Evolutionary conservation across 2,888 invertebrate genomes (phyloP).

Genomic region (Piscicola geometra): DNA sequence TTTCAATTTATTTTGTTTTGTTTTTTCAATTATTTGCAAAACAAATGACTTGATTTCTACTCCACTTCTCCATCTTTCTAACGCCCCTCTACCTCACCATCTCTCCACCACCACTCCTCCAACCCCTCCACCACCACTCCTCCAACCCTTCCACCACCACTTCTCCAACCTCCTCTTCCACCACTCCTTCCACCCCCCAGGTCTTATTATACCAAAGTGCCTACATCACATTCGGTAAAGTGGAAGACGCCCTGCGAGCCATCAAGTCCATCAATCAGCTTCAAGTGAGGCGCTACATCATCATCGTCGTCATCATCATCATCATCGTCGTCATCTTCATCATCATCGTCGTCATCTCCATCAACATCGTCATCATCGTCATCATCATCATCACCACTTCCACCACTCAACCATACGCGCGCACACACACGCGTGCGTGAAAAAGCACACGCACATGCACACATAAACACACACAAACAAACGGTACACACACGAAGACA

Average conservation of each 20-base stretch:
- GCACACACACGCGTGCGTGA: background rate
- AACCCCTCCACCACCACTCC: no score
- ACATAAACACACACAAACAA: no score
- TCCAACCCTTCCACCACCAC: no score
- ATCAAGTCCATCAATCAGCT: constrained; percentile 96
- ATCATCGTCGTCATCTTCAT: constrained; percentile 3
- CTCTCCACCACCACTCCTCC: no score
- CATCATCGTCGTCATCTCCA: background rate
- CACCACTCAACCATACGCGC: background rate
- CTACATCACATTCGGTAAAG: constrained; percentile 85
- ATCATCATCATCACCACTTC: background rate
- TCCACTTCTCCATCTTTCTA: no score
- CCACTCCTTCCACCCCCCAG: no score
- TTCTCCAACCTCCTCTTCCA: no score
- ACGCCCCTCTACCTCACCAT: no score
- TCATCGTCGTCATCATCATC: background rate
- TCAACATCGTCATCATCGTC: constrained; percentile 49
- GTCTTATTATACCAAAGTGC: constrained; percentile 67
- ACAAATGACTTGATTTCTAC: no score
- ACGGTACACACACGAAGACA: no score
- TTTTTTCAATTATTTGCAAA: background rate
- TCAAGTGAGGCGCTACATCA: constrained; percentile 47
- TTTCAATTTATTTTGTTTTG: background rate
- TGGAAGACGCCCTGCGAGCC: constrained; percentile 89
- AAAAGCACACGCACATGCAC: no score